Evolutionary conservation across 2,888 invertebrate species (phyloP).

Genomic region (Busseola fusca): DNA sequence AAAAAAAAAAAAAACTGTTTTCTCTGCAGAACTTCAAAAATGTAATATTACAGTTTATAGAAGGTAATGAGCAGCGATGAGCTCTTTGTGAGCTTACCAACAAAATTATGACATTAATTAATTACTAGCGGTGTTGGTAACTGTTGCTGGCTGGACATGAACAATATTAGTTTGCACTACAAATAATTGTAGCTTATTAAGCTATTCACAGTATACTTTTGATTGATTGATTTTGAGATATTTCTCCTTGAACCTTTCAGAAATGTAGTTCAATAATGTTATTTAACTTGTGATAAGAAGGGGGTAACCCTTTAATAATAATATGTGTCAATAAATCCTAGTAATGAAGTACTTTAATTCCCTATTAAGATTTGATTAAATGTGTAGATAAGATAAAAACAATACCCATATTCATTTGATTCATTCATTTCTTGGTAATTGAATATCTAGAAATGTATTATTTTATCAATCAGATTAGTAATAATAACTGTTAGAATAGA

Average conservation of each 20-base stretch:
- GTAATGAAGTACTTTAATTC: neutral
- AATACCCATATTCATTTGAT: neutral
- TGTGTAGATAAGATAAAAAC: constrained; percentile 26
- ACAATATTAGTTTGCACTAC: no score
- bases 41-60: no score
- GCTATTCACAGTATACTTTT: no score
- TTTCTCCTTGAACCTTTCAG: neutral
- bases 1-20: no score
- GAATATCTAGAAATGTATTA: neutral
- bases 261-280: neutral
- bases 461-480: constrained; percentile 28
- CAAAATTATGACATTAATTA: neutral
- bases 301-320: neutral
- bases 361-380: constrained; percentile 5
- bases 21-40: no score
- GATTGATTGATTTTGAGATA: neutral
- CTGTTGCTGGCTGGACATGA: neutral
- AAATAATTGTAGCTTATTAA: no score
- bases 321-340: neutral
- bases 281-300: neutral
- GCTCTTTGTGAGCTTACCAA: neutral
- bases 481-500: constrained; percentile 9
- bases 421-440: constrained; percentile 4
- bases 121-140: neutral
- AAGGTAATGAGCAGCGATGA: neutral